These are phyloP conservation scores for Cataglyphis rosenhaueri DNA, from an alignment of 2,888 invertebrate genomes.

Conservation along the genomic window DNA sequence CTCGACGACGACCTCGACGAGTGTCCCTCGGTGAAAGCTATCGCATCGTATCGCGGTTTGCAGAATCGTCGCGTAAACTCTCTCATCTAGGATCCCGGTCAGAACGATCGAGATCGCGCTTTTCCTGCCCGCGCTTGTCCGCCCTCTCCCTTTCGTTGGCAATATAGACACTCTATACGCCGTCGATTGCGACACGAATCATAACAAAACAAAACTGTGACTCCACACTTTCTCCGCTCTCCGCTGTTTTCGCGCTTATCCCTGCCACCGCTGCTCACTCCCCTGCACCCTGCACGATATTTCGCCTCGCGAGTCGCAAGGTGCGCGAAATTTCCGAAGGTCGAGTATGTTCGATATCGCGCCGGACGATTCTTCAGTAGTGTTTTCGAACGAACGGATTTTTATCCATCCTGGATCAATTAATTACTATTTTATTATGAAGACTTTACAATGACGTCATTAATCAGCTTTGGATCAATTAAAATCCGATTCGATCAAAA, in stretches of 20 bases:
- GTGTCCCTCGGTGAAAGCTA: conserved; percentile 39
- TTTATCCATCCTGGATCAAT: too few species aligned
- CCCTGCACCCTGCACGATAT: conserved; percentile 42
- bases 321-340: conserved; percentile 64
- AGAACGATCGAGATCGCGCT: neutral
- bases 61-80: conserved; percentile 21
- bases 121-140: neutral
- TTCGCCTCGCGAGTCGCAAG: conserved; percentile 36
- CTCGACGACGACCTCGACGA: neutral
- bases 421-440: too few species aligned
- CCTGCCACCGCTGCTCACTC: conserved; percentile 33
- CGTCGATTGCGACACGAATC: conserved; percentile 47
- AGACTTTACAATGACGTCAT: too few species aligned
- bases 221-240: conserved; percentile 49
- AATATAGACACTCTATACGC: neutral
- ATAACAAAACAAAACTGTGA: conserved; percentile 65
- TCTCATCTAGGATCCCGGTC: conserved; percentile 42
- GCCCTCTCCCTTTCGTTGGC: neutral
- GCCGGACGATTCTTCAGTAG: neutral
- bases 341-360: conserved; percentile 59
- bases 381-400: neutral
- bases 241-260: conserved; percentile 41
- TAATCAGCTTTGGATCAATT: too few species aligned
- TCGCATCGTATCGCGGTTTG: conserved; percentile 60
- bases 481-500: too few species aligned